These are phyloP conservation scores for Dolichallabes microphthalmus DNA, from an alignment of 2,113 vertebrate genomes.

Conservation along the genomic window DNA sequence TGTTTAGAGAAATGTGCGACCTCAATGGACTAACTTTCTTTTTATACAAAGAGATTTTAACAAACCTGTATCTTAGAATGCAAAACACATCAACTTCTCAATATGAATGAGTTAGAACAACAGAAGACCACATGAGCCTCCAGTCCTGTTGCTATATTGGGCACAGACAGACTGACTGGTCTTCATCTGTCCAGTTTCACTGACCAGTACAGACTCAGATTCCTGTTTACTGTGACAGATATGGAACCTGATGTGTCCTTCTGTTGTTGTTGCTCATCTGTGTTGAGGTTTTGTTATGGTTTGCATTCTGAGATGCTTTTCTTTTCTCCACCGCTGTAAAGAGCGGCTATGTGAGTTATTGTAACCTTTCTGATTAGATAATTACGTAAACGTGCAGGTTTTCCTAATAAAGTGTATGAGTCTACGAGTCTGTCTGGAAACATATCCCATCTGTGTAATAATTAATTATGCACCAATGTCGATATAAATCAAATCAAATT, in stretches of 20 bases:
- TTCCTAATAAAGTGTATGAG: not conserved
- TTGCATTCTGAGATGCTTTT: not conserved
- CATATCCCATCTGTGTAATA: not conserved
- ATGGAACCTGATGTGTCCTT: not conserved
- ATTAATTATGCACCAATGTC: not conserved
- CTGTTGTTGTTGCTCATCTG: not conserved
- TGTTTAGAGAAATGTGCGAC: not conserved
- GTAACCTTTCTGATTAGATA: not conserved
- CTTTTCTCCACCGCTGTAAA: not conserved
- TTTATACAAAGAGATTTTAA: not conserved
- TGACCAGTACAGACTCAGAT: not conserved
- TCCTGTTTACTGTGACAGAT: not conserved
- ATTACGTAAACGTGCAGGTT: not conserved
- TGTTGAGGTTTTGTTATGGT: not conserved
- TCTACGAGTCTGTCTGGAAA: not conserved
- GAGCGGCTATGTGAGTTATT: not conserved
- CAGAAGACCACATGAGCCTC: not conserved
- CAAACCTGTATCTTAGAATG: not conserved
- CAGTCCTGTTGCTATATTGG: not conserved
- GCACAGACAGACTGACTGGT: not conserved
- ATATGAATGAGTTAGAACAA: not conserved
- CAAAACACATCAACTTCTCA: not conserved
- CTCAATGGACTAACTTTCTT: not conserved
- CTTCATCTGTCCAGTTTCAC: not conserved
- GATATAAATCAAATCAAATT: not conserved